Base-by-base conservation (phyloP, 2,888 invertebrate genomes). In the Stegophylla sp. region DNA sequence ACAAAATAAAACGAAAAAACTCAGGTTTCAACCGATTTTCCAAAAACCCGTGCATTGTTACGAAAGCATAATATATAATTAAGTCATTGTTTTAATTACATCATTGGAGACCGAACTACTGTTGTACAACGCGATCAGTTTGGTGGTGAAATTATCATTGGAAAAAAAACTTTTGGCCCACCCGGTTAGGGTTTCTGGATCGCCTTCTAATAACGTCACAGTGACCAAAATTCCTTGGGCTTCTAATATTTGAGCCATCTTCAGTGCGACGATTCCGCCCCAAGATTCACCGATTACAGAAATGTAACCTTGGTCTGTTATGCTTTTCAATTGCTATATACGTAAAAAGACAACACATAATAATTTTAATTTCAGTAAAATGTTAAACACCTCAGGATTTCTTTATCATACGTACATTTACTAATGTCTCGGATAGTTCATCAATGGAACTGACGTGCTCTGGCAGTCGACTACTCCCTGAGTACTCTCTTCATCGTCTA, bases 191-290 rank as follows among this genome's bases (percentile, higher is more conserved):
- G n/a, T 66, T 12, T 69, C 72, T 3, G 83, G 83, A 13, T 82
- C 81, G 1, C 82, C 83, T 41, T 82, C 82, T 15, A 83, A 69
- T 45, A 83, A 75, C 3, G 74, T 67, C 9, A 83, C 66, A 1
- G 71, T 72, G 1, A 83, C 83, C 13, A 76, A 15, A 0, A 76
- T 75, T 7, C 84, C 84, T 15, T 43, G 81, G 0, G 45, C 48
- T 71, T 84, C 84, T 59, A 90, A 85, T 84, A 88, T 88, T 17
- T 88, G 85, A 23, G 89, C 88, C 86, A 90, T 89, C 85, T 91
- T 90, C 82, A 90, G 87, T 3, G 90, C 89, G 61, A 91, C 87
- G 74, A 88, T 87, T 15, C 89, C 89, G 64, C 91, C 90, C 85
- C 89, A 90, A 1, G 90, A 90, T 85, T 90, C 90, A 7, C 90